Conservation (phyloP, 2,113 vertebrate species). For the Zapornia atra region DNA sequence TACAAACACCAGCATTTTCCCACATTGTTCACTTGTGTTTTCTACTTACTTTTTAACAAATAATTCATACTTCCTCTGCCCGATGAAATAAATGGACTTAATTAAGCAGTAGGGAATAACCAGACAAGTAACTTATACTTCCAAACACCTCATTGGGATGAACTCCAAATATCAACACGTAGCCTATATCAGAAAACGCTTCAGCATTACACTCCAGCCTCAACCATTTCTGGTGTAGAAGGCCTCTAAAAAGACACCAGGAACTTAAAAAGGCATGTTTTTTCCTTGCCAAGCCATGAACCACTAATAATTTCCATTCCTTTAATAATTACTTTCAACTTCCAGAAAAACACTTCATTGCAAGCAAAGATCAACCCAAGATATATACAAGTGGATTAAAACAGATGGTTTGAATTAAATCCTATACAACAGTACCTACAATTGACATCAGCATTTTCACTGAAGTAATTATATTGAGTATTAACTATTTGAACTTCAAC, state of each 20-base stretch:
- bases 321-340: constrained; percentile 24
- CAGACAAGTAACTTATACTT: not conserved
- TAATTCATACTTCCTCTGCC: not conserved
- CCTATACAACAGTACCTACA: not conserved
- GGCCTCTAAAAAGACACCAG: not conserved
- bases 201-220: not conserved
- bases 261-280: not conserved
- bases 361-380: not conserved
- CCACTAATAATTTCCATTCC: constrained; percentile 48
- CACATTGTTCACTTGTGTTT: not conserved
- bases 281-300: constrained; percentile 15
- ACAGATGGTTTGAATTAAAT: constrained; percentile 17
- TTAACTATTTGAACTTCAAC: not conserved
- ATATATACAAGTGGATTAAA: not conserved
- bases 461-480: not conserved
- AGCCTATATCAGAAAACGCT: not conserved
- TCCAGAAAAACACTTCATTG: constrained; percentile 13
- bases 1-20: not conserved
- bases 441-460: not conserved
- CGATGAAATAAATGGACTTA: not conserved
- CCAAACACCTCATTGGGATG: not conserved
- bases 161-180: not conserved
- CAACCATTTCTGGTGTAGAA: not conserved
- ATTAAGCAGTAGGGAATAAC: not conserved
- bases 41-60: not conserved